Conservation (phyloP, 2,888 invertebrate species). For the Trichacis sp. region DNA sequence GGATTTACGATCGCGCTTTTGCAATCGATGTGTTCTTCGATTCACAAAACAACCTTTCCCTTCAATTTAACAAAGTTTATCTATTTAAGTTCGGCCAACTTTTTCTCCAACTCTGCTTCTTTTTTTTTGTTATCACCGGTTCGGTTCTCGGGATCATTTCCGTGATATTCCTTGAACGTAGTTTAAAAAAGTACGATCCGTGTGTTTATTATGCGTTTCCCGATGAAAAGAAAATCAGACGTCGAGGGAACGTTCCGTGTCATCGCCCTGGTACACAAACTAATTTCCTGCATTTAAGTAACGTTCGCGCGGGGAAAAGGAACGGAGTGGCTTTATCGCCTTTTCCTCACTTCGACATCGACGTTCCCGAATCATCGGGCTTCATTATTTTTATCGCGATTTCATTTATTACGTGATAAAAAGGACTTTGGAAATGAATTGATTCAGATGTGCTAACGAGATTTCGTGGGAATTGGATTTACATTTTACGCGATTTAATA, state of each 20-base stretch:
- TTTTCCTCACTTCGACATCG: background rate
- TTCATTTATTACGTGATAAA: too few relatives aligned
- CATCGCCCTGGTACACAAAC: conserved; percentile 43
- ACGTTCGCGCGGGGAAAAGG: conserved; percentile 21
- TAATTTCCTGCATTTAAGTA: conserved; percentile 48
- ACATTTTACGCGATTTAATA: too few relatives aligned
- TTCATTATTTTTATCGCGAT: too few relatives aligned
- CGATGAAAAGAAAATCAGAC: too few relatives aligned
- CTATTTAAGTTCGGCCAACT: background rate
- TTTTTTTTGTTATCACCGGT: background rate
- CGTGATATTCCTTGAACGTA: too few relatives aligned
- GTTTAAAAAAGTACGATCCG: too few relatives aligned
- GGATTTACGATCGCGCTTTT: conserved; percentile 5
- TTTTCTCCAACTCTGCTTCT: background rate
- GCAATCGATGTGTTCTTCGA: conserved; percentile 1
- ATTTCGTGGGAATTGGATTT: too few relatives aligned
- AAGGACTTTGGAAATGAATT: too few relatives aligned
- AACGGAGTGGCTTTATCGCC: conserved; percentile 5
- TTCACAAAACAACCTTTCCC: background rate
- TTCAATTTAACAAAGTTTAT: background rate
- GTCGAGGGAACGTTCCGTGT: conserved; percentile 33
- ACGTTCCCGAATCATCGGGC: too few relatives aligned
- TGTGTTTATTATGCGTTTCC: too few relatives aligned
- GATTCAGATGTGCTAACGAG: too few relatives aligned
- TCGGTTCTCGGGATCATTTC: background rate